Evolutionary conservation across 1,140 invertebrate genomes (phyloP).

Genomic region (Drosophila kikkawai): DNA sequence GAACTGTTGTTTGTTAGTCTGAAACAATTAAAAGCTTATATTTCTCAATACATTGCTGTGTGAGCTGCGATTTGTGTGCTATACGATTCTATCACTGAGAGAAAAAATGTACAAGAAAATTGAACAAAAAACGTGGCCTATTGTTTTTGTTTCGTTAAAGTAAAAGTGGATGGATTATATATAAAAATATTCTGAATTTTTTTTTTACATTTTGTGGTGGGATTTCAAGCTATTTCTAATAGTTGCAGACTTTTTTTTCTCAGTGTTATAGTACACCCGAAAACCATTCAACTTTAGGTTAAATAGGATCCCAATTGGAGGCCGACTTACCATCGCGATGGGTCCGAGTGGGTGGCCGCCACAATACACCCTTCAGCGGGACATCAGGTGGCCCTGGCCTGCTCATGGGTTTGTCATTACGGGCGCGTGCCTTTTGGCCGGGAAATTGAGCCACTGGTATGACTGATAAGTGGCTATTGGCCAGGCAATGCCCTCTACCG

Average conservation of each 20-base stretch:
- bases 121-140: no score
- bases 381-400: slow-evolving; percentile 60
- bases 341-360: slow-evolving; percentile 10
- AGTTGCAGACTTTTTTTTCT: no score
- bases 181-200: no score
- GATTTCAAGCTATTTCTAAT: no score
- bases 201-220: no score
- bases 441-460: slow-evolving; percentile 28
- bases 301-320: slow-evolving; percentile 9
- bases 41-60: slow-evolving; percentile 1
- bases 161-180: no score
- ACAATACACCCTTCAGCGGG: slow-evolving; percentile 10
- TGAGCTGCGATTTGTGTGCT: slow-evolving; percentile 1
- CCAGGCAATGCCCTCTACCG: slow-evolving; percentile 2
- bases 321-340: slow-evolving; percentile 9
- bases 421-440: slow-evolving; percentile 56
- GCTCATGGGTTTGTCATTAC: slow-evolving; percentile 55
- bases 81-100: background rate
- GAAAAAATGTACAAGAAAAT: background rate
- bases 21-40: slow-evolving; percentile 32
- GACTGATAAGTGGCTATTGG: slow-evolving; percentile 40
- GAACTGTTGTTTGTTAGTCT: background rate
- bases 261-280: background rate
- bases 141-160: no score
- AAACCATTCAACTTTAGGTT: background rate